phyloP scores from a whole-genome alignment of 2,113 vertebrate genomes.

The Rhinichthys klamathensis region DNA sequence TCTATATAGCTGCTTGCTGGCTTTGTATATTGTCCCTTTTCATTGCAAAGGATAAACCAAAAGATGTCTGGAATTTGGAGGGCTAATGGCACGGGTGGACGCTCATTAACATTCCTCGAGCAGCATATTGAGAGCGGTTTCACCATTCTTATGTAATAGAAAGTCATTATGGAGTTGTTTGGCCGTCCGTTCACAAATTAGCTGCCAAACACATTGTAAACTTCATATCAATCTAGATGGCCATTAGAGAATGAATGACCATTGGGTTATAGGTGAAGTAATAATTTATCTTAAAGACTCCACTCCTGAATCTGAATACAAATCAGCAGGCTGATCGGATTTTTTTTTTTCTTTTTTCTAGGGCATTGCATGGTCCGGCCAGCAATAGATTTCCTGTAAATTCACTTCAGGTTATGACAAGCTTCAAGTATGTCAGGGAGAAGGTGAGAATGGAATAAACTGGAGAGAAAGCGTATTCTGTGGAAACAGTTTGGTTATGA shows the following conservation, averaged over 20 bases:
- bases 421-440: constrained; percentile 28
- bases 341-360: neutral
- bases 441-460: constrained; percentile 22
- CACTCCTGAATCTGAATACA: constrained; percentile 29
- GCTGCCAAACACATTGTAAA: constrained; percentile 24
- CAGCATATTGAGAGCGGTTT: constrained; percentile 18
- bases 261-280: constrained; percentile 39
- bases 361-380: constrained; percentile 18
- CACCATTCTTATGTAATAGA: constrained; percentile 25
- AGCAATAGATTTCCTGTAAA: constrained; percentile 17
- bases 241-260: constrained; percentile 33
- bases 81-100: neutral
- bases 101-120: constrained; percentile 7
- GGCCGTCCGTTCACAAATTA: constrained; percentile 30
- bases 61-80: neutral
- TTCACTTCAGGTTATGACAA: constrained; percentile 52
- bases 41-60: neutral
- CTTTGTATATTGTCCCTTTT: constrained; percentile 15
- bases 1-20: neutral
- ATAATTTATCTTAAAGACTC: neutral
- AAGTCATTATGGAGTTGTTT: constrained; percentile 26
- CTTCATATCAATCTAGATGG: constrained; percentile 35
- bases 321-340: constrained; percentile 35
- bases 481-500: constrained; percentile 28
- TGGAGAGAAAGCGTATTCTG: constrained; percentile 29